Percentiles rank a stretch among this genome's conserved stretches.
Conservation (phyloP, 2,113 vertebrate species). For the Benitochromis conjunctus region DNA sequence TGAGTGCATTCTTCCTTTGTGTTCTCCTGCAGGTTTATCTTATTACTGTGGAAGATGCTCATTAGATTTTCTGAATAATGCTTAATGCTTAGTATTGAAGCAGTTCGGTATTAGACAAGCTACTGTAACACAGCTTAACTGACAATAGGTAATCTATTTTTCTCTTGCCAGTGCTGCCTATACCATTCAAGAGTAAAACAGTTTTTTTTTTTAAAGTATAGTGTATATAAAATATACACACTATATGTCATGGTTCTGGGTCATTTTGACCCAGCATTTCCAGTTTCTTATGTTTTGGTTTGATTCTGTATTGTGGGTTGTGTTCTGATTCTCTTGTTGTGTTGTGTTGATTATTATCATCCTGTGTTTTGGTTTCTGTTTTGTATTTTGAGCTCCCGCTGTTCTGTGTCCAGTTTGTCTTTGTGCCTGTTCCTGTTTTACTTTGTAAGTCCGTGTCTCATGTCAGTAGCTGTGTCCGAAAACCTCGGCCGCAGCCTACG, state of each 20-base stretch:
- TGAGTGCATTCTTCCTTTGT: background rate
- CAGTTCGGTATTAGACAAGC: background rate
- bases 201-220: background rate
- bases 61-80: background rate
- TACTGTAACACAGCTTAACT: background rate
- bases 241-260: background rate
- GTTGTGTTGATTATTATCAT: too few relatives aligned
- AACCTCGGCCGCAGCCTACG: too few relatives aligned
- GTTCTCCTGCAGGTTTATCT: background rate
- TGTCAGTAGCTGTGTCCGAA: too few relatives aligned
- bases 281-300: too few relatives aligned
- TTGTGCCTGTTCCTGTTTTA: too few relatives aligned
- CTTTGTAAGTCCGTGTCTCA: too few relatives aligned
- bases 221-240: background rate
- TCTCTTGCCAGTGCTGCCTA: background rate
- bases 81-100: background rate
- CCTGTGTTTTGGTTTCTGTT: too few relatives aligned
- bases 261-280: too few relatives aligned
- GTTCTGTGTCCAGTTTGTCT: too few relatives aligned
- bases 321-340: too few relatives aligned
- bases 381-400: too few relatives aligned
- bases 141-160: background rate
- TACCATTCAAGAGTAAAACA: background rate
- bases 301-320: too few relatives aligned
- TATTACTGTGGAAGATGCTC: background rate